Base-by-base conservation (phyloP, 2,113 vertebrate genomes). In the Numida meleagris region DNA sequence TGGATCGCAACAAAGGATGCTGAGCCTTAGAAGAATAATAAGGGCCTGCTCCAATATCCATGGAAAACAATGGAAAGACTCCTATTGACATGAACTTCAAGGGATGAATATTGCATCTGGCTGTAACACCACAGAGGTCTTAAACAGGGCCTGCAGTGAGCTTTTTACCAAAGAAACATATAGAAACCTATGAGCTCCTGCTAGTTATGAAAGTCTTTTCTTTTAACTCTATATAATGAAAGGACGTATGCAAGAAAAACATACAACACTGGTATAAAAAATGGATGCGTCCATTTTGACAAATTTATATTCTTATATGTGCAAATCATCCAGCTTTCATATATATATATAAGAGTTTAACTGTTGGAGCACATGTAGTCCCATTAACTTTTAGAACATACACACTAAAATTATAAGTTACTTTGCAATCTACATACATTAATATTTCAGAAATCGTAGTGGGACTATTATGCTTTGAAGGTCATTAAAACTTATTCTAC, bases 11-110 rank as follows among this genome's bases (percentile, higher is more conserved):
- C 58, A 94, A 17, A 90, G 73, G 38, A 86, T 62, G 20, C 55
- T 5, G 0, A 53, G 89, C 73, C 77, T 88, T 48, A 46, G 36
- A 72, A 90, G 58, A 75, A 61, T n/a, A 79, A 86, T 48, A 80
- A 53, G 29, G 58, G 27, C 14, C 38, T 58, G 67, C 62, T 88
- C 59, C 82, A 75, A 45, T 50, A 80, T 19, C 75, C 86, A 76
- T 38, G n/a, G 77, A 72, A 93, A 93, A 90, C 71, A 93, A 92
- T 62, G 66, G 84, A 63, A 79, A 67, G 29, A 12, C n/a, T 95
- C 78, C 86, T 14, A 3, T 42, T 24, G 62, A n/a, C 55, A n/a
- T 6, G 38, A 53, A 71, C 53, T 73, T 51, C 86, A 71, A 93
- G 82, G 58, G 38, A 31, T 42, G 78, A 74, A 62, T 27, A 33